Evolutionary conservation across 2,888 invertebrate genomes (phyloP).

Genomic region (Nomada ruficornis): DNA sequence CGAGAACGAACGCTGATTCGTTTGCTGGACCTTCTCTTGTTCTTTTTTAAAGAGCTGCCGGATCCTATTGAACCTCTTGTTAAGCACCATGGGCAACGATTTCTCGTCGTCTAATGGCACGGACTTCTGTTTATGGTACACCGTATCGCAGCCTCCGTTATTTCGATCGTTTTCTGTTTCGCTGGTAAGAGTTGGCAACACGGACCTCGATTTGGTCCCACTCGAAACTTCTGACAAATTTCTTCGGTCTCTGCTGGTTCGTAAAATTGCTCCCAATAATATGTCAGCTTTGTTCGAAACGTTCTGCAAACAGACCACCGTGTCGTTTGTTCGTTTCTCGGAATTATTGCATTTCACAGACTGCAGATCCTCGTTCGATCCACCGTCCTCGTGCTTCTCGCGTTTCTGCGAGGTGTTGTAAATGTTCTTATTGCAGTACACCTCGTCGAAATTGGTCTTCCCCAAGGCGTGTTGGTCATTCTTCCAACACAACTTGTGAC

Average conservation of each 20-base stretch:
- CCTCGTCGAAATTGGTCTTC: constrained; percentile 40
- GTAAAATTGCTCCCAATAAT: constrained; percentile 86
- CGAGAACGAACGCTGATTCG: constrained; percentile 30
- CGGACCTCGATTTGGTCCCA: constrained; percentile 69
- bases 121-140: constrained; percentile 36
- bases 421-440: constrained; percentile 63
- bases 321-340: constrained; percentile 48
- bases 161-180: constrained; percentile 48
- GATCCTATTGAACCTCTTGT: constrained; percentile 78
- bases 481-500: constrained; percentile 60
- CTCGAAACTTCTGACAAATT: constrained; percentile 72
- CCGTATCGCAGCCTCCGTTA: constrained; percentile 29
- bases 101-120: constrained; percentile 74
- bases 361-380: constrained; percentile 30
- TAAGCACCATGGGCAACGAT: constrained; percentile 75
- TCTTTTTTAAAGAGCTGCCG: constrained; percentile 80
- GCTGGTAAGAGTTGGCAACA: constrained; percentile 29
- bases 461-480: constrained; percentile 59
- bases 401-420: constrained; percentile 55
- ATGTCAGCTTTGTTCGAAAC: constrained; percentile 85
- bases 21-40: constrained; percentile 66
- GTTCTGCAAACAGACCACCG: constrained; percentile 60
- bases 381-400: constrained; percentile 48
- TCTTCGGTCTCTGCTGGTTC: constrained; percentile 84
- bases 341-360: constrained; percentile 44